Percentiles rank a stretch among this genome's conserved stretches.
These are phyloP conservation scores for Acronicta aceris DNA, from an alignment of 2,888 invertebrate species.

Conservation along the genomic window DNA sequence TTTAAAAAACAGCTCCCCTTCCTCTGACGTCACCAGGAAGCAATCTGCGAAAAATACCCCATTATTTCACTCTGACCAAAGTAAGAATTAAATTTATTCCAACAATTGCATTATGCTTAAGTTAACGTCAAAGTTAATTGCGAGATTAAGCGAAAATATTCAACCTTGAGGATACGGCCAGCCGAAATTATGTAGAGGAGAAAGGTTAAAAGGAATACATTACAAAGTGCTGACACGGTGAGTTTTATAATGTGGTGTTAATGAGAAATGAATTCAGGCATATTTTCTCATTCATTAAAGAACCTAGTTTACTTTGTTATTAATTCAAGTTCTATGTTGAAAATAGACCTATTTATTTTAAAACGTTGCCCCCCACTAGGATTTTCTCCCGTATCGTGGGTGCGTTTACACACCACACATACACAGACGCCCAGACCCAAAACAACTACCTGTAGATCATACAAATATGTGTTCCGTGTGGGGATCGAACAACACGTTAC, in stretches of 20 bases:
- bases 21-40: conserved; percentile 94
- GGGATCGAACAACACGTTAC: no score
- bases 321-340: no score
- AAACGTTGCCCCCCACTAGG: no score
- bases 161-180: conserved; percentile 15
- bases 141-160: conserved; percentile 21
- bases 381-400: no score
- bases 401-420: no score
- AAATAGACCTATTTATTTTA: no score
- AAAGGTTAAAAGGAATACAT: conserved; percentile 42
- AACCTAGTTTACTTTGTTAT: no score
- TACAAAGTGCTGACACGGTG: conserved; percentile 15
- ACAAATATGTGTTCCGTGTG: no score
- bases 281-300: not conserved
- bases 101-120: conserved; percentile 18
- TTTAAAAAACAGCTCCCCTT: conserved; percentile 94
- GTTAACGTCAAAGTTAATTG: conserved; percentile 24
- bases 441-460: no score
- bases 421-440: no score
- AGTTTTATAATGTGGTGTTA: conserved; percentile 12
- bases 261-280: not conserved
- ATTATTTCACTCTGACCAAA: conserved; percentile 13
- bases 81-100: conserved; percentile 27
- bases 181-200: conserved; percentile 29
- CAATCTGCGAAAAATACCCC: conserved; percentile 90